These are phyloP conservation scores for Tragelaphus scriptus DNA, from an alignment of 2,113 vertebrate species.

Conservation along the genomic window DNA sequence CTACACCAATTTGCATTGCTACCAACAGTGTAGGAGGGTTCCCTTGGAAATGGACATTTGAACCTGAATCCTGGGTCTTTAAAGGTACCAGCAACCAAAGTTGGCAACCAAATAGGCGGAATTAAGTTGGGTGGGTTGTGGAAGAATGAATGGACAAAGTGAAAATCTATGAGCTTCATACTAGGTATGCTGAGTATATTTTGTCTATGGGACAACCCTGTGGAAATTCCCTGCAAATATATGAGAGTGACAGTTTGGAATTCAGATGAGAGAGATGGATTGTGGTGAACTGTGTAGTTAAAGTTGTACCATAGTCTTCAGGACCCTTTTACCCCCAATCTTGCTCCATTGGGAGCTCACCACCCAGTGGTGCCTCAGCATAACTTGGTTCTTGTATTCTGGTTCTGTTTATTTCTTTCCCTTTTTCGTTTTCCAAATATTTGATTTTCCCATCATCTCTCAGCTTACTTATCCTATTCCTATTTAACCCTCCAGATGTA, in stretches of 20 bases:
- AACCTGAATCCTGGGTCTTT: too few species aligned
- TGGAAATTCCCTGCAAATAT: background rate
- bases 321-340: background rate
- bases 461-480: background rate
- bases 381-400: background rate
- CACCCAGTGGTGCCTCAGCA: background rate
- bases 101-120: background rate
- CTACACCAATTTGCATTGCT: too few species aligned
- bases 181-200: background rate
- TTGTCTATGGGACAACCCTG: background rate
- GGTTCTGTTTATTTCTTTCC: background rate
- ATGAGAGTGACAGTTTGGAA: background rate
- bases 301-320: background rate
- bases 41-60: too few species aligned
- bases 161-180: background rate
- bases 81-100: background rate
- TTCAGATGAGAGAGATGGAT: background rate
- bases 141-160: background rate
- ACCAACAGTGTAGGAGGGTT: too few species aligned
- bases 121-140: background rate
- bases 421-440: background rate
- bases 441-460: background rate
- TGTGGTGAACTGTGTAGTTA: background rate
- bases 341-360: background rate
- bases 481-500: background rate